Conservation (phyloP, 2,113 vertebrate genomes). For the Protomyctophum bolini region DNA sequence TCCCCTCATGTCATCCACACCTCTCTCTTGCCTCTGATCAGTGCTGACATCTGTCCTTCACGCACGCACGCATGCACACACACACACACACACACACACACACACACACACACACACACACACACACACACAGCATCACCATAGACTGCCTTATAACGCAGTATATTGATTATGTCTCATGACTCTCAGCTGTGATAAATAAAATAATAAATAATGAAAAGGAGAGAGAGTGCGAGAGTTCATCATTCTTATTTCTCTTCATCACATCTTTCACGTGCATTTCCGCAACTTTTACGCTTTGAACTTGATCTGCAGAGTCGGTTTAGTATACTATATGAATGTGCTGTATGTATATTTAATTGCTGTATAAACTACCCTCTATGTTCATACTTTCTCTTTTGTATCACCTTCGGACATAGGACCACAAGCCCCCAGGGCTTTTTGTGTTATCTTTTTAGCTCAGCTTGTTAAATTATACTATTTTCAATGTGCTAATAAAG, state of each 20-base stretch:
- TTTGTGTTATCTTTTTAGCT: too few species aligned
- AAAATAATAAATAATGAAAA: neutral
- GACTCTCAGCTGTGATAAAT: conserved; percentile 25
- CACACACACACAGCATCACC: conserved; percentile 20
- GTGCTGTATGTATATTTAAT: neutral
- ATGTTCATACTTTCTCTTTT: too few species aligned
- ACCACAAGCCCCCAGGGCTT: too few species aligned
- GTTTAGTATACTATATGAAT: too few species aligned
- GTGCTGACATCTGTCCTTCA: conserved; percentile 47
- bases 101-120: neutral
- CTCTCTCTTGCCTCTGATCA: conserved; percentile 24
- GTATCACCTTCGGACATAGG: too few species aligned
- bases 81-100: conserved; percentile 8
- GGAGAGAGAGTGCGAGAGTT: neutral
- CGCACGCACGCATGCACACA: neutral
- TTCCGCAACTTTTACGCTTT: neutral
- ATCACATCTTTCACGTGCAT: too few species aligned
- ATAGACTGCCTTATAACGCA: conserved; percentile 24
- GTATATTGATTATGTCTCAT: conserved; percentile 39
- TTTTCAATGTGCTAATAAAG: too few species aligned
- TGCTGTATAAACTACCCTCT: too few species aligned
- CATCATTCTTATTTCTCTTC: too few species aligned
- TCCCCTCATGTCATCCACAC: too few species aligned
- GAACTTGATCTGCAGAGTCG: neutral
- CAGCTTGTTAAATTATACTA: too few species aligned